A percentile compares a stretch with the other conserved stretches of the same genome.
Evolutionary conservation across 1,140 invertebrate species (phyloP).

Genomic region (Maconellicoccus hirsutus): DNA sequence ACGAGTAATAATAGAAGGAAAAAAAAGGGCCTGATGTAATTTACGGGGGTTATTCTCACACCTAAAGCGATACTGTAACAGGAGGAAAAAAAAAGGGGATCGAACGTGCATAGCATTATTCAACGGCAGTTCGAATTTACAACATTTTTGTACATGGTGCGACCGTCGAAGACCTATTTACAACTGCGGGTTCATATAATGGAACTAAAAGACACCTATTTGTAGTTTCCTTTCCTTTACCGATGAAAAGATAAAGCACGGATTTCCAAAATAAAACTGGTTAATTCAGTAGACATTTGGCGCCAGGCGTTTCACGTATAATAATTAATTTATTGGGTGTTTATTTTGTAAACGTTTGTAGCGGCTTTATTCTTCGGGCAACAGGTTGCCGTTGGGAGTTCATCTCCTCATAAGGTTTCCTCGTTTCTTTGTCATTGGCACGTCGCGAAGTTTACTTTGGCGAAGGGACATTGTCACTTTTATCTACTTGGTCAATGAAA

Average conservation of each 20-base stretch:
- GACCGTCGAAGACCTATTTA: not conserved
- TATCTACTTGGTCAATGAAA: no score
- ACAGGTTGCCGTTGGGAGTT: no score
- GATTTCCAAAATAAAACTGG: conserved; percentile 12
- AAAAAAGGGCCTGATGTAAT: not conserved
- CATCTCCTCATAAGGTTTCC: no score
- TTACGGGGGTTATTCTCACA: not conserved
- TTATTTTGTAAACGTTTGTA: not conserved
- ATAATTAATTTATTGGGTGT: not conserved
- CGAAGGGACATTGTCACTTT: no score
- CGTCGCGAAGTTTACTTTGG: no score
- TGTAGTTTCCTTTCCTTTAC: not conserved
- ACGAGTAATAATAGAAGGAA: not conserved
- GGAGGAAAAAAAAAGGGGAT: not conserved
- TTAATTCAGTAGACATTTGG: not conserved
- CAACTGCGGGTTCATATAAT: not conserved
- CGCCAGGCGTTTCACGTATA: conserved; percentile 15
- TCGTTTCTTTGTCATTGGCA: no score
- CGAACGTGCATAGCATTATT: conserved; percentile 13
- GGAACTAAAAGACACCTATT: conserved; percentile 19
- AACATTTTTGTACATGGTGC: not conserved
- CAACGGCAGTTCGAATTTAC: not conserved
- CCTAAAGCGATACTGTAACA: not conserved
- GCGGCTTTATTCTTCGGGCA: no score
- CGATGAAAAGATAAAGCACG: conserved; percentile 11